Conservation (phyloP, 2,797 vertebrate species). For the Apogon talboti region DNA sequence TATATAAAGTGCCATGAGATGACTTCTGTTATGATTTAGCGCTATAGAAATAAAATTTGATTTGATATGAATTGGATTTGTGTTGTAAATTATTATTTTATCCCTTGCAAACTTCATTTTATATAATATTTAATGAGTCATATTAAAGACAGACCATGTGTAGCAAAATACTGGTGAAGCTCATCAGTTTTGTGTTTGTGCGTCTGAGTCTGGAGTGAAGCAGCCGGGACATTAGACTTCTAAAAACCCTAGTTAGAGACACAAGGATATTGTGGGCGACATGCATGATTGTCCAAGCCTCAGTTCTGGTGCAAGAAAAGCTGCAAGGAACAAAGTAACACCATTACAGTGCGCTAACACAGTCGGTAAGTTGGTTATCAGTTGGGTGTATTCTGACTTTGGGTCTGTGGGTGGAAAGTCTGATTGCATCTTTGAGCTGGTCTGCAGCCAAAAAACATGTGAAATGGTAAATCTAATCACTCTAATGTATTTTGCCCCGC, state of each 20-base stretch:
- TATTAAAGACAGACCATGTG: too few species aligned
- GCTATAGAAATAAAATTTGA: too few species aligned
- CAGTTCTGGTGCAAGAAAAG: conserved; percentile 25
- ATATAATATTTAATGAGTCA: too few species aligned
- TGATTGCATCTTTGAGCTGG: conserved; percentile 35
- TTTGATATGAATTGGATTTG: too few species aligned
- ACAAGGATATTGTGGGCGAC: conserved; percentile 34
- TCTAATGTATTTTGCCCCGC: conserved; percentile 9
- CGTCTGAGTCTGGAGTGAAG: conserved; percentile 8
- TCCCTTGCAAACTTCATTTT: too few species aligned
- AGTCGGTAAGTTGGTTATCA: conserved; percentile 41
- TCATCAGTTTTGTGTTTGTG: background rate
- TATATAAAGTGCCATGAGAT: too few species aligned
- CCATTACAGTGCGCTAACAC: conserved; percentile 30
- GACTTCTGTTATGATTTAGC: too few species aligned
- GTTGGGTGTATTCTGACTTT: conserved; percentile 27
- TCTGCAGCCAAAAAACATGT: conserved; percentile 8
- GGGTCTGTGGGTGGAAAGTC: conserved; percentile 11
- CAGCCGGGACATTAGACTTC: conserved; percentile 17
- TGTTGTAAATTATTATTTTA: too few species aligned
- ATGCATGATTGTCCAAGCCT: conserved; percentile 25
- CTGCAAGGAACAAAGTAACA: conserved; percentile 49
- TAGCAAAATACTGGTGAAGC: too few species aligned
- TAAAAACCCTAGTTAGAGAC: conserved; percentile 20
- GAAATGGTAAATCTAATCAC: conserved; percentile 31